These are phyloP conservation scores for Sturnira hondurensis DNA, from an alignment of 2,113 vertebrate genomes.

Conservation along the genomic window DNA sequence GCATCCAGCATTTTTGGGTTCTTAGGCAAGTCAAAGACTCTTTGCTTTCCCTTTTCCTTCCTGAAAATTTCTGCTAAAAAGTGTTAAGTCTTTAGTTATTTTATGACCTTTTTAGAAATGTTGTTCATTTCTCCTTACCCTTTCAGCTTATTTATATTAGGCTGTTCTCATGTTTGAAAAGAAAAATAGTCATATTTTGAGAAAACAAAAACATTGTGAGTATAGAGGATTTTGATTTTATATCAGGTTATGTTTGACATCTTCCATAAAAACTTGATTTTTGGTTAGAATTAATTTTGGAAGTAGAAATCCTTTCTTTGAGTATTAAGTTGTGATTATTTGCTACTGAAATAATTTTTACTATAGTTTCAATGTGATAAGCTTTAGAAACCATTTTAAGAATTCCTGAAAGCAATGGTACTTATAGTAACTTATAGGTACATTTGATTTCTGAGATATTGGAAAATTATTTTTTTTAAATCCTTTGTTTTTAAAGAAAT, in stretches of 20 bases:
- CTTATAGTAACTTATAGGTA: not conserved
- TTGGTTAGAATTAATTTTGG: constrained; percentile 29
- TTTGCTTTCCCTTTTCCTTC: not conserved
- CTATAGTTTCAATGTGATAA: not conserved
- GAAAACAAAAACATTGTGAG: constrained; percentile 16
- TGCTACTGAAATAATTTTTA: constrained; percentile 9
- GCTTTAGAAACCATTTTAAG: constrained; percentile 28
- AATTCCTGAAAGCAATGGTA: not conserved
- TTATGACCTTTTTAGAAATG: not conserved
- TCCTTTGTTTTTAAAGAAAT: not conserved
- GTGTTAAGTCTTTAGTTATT: not conserved
- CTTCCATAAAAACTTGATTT: constrained; percentile 20
- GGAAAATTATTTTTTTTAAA: not conserved
- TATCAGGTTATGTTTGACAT: constrained; percentile 23
- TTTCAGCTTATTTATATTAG: constrained; percentile 4
- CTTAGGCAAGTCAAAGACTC: not conserved
- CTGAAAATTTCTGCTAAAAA: not conserved
- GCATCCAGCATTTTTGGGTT: not conserved
- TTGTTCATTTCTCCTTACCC: not conserved
- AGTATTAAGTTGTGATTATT: constrained; percentile 1
- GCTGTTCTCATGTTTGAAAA: not conserved
- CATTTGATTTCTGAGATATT: constrained; percentile 2
- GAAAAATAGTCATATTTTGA: not conserved
- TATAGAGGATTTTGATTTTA: constrained; percentile 8
- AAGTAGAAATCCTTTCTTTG: not conserved